Percentiles rank a stretch among this genome's conserved stretches.
phyloP scores from a whole-genome alignment of 1,140 invertebrate species.

The Euwallacea similis region DNA sequence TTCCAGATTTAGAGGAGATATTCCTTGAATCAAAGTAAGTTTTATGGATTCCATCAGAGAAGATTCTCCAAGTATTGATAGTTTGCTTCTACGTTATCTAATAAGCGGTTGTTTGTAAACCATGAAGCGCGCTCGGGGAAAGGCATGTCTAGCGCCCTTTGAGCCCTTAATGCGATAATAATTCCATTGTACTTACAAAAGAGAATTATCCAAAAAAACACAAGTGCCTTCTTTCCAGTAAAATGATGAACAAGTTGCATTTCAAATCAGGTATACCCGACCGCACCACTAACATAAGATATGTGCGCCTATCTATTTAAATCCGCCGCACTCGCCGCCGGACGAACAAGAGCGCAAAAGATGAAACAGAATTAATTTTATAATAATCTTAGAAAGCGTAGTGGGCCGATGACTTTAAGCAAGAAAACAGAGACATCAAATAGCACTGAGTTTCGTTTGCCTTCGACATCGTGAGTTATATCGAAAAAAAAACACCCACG shows the following conservation, averaged over 20 bases:
- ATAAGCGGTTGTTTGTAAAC: no score
- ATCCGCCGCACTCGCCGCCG: not conserved
- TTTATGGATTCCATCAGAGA: no score
- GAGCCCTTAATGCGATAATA: no score
- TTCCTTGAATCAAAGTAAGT: no score
- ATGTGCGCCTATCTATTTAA: not conserved
- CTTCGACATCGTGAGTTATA: not conserved
- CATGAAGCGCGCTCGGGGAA: no score
- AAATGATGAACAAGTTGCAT: no score
- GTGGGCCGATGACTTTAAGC: slow-evolving; percentile 11
- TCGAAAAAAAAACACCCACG: not conserved
- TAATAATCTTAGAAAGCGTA: slow-evolving; percentile 2
- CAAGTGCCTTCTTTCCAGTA: no score
- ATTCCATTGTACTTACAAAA: not conserved
- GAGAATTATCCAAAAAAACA: not conserved
- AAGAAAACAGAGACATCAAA: slow-evolving; percentile 18
- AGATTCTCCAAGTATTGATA: no score
- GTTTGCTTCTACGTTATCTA: no score
- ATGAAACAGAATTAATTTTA: slow-evolving; percentile 10
- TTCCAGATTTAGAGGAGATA: no score
- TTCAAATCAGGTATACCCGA: not conserved
- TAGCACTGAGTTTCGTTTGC: not conserved
- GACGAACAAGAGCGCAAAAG: slow-evolving; percentile 9
- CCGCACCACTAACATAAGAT: not conserved
- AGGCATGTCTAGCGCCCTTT: no score